Evolutionary conservation across 2,888 invertebrate species (phyloP), one percentile per base, ranked within the genome.

Genomic region (Pimpla rufipes): DNA sequence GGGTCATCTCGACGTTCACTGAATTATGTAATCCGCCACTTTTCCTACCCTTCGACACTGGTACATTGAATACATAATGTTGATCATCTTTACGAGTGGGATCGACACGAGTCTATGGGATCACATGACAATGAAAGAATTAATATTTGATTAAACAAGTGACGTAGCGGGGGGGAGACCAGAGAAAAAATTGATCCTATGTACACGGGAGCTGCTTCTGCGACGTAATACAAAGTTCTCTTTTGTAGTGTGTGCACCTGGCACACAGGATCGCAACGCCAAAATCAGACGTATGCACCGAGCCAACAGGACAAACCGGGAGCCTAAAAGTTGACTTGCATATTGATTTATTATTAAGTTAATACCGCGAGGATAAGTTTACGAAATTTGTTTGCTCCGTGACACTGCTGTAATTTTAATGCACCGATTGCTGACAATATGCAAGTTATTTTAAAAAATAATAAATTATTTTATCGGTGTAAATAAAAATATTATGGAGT

Each of bases 1-100:
- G 67, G 68, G 66, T 78, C 78, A 74, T 21, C 74, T 6, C 62
- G 40, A 81, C 5, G 8, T 68, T 71, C 66, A 67, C 71, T 71
- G 42, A 73, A 81, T 71, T 81, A 71, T 71, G 66, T 67, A 81
- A 67, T 42, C 37, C 55, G n/a, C 70, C 13, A 35, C 29, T 66
- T 55, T 76, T 57, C 13, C 21, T 21, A 52, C 45, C 29, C 66
- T 40, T 57, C 55, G 29, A 57, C 57, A 59, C 18, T 35, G 55
- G n/a, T n/a, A 52, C 68, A 52, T 71, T 55, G n/a, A 57, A 59
- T 67, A 47, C 64, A 57, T 37, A 79, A 79, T 35, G 18, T 21
- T 76, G 29, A 29, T 29, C 67, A 59, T 68, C 67, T 57, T 57
- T 5, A 52, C 2, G 57, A 11, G 57, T 16, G 16, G 52, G 37